Percentiles rank a stretch among this genome's conserved stretches.
phyloP scores from a whole-genome alignment of 2,113 vertebrate genomes.

The Manacus vitellinus region DNA sequence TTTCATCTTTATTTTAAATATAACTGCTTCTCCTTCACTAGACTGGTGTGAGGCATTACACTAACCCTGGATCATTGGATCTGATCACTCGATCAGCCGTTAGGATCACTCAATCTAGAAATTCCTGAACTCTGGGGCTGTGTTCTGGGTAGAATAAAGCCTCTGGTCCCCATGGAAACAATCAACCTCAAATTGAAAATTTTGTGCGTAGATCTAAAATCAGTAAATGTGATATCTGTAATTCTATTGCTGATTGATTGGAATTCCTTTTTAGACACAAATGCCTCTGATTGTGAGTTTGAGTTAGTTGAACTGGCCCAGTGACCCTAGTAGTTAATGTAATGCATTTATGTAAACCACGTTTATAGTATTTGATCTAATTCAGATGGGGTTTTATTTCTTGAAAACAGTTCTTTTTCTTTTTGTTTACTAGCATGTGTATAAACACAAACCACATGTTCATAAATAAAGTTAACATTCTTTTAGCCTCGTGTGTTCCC shows the following conservation, averaged over 20 bases:
- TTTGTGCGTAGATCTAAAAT: constrained; percentile 53
- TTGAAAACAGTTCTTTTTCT: constrained; percentile 77
- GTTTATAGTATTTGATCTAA: constrained; percentile 73
- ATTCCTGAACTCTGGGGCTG: constrained; percentile 59
- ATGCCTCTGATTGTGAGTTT: constrained; percentile 62
- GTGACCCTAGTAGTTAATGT: constrained; percentile 78
- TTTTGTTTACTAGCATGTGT: constrained; percentile 84
- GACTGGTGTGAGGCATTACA: constrained; percentile 73
- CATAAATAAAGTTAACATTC: constrained; percentile 84
- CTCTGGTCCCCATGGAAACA: constrained; percentile 51
- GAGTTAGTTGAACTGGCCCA: constrained; percentile 69
- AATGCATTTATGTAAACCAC: constrained; percentile 76
- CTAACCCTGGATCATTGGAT: constrained; percentile 74
- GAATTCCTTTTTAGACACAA: constrained; percentile 46
- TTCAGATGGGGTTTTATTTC: constrained; percentile 79
- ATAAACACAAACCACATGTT: constrained; percentile 82
- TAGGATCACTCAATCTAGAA: constrained; percentile 62
- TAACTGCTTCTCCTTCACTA: constrained; percentile 61
- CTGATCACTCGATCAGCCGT: background rate
- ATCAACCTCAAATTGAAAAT: constrained; percentile 34
- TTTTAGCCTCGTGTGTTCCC: constrained; percentile 85
- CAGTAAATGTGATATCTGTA: constrained; percentile 45
- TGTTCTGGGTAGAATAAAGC: constrained; percentile 58
- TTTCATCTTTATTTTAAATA: constrained; percentile 69
- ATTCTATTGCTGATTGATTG: constrained; percentile 65